Evolutionary conservation across 2,888 invertebrate genomes (phyloP), one percentile per base, ranked within the genome.

Genomic region (Pterostichus madidus): DNA sequence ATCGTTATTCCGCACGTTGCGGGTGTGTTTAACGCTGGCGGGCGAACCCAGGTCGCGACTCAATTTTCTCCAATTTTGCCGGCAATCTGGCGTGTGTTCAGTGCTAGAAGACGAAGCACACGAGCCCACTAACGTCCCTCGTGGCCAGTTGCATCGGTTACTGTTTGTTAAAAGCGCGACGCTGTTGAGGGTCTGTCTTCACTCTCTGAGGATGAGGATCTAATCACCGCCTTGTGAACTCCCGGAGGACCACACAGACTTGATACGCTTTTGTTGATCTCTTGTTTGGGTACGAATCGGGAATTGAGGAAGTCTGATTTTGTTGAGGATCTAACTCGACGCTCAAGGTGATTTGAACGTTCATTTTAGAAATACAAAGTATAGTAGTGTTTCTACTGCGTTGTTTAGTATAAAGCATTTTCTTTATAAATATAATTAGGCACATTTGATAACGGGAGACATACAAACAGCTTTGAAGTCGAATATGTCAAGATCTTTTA

Each of bases 121-220:
- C 6, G 39, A 8, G 39, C 8, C 39, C 39, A 8, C 10, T 15
- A 10, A 17, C 59, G 49, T 59, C 59, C 59, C 59, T 31, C 15
- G 59, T 59, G 59, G 59, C 59, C 31, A 59, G 59, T 59, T 59
- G 59, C 59, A 59, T 59, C 59, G 59, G 59, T 24, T 59, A 59
- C 59, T 17, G 24, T 59, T 59, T 59, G 59, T 59, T 59, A 59
- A 59, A 59, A 59, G 59, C 59, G 17, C 59, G 59, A 59, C 59
- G 59, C 11, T 53, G 59, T 15, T 59, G 15, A 59, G 31, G 59
- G 31, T 15, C 15, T 59, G 49, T 59, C 31, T 59, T 59, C 59
- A 59, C 59, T 59, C 17, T 24, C 17, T 53, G 53, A 13, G 13
- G 39, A 49, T 13, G 49, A 49, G 49, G 49, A 13, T 49, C 49